Percentiles rank a stretch among this genome's conserved stretches.
Evolutionary conservation across 2,113 vertebrate species (phyloP).

Genomic region (Psilopogon haemacephalus): DNA sequence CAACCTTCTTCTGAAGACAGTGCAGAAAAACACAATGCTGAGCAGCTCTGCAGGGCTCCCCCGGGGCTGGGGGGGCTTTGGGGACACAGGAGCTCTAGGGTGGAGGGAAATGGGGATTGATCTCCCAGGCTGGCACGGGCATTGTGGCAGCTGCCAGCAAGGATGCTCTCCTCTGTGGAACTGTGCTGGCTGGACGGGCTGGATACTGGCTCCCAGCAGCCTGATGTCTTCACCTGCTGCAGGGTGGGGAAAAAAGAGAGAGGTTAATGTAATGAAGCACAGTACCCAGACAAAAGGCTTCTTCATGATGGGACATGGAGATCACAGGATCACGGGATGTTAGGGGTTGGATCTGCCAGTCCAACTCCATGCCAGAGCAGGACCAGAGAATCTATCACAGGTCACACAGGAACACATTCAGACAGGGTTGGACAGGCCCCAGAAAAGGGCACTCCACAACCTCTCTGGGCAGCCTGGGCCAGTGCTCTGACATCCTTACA

Average conservation of each 20-base stretch:
- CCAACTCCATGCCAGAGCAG: no score
- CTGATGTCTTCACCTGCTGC: not conserved
- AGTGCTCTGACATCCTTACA: no score
- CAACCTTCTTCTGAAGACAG: conserved; percentile 28
- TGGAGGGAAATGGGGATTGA: not conserved
- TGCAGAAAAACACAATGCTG: conserved; percentile 34
- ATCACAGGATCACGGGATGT: not conserved
- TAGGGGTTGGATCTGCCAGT: no score
- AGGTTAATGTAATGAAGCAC: not conserved
- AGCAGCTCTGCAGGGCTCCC: not conserved
- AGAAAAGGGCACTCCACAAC: no score
- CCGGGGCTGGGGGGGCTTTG: not conserved
- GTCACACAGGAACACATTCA: no score
- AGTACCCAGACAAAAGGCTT: not conserved
- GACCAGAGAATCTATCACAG: no score
- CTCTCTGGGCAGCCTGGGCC: no score
- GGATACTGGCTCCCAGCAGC: not conserved
- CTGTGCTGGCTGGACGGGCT: not conserved
- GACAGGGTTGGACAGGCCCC: no score
- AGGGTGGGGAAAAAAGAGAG: not conserved
- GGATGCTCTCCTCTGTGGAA: conserved; percentile 18
- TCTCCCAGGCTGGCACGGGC: not conserved
- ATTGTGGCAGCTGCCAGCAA: not conserved
- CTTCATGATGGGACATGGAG: not conserved
- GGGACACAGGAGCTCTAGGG: not conserved